A percentile compares a stretch with the other conserved stretches of the same genome.
Conservation (phyloP, 2,888 invertebrate genomes). For the Chydorus sphaericus region DNA sequence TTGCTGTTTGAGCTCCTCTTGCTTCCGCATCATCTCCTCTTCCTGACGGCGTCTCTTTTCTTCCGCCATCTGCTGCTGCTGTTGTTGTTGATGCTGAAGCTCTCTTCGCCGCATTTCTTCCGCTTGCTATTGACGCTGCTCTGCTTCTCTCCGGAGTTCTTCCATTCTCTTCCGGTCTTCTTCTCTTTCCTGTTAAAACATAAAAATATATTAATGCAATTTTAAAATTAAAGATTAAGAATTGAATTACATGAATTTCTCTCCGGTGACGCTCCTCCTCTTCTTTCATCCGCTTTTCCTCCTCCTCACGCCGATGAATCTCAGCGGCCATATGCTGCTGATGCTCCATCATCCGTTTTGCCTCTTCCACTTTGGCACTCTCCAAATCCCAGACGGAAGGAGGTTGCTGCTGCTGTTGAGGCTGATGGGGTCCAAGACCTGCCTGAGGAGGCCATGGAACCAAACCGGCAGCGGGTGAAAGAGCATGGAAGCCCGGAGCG, state of each 20-base stretch:
- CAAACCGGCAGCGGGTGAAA: background rate
- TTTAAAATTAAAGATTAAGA: background rate
- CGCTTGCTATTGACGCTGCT: constrained; percentile 25
- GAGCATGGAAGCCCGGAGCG: background rate
- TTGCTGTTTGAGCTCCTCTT: constrained; percentile 20
- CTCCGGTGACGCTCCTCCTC: constrained; percentile 25
- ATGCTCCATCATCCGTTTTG: constrained; percentile 33
- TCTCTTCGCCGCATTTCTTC: constrained; percentile 18
- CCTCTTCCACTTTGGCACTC: constrained; percentile 34
- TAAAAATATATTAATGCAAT: background rate
- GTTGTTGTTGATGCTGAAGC: too few species aligned
- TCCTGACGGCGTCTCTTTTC: constrained; percentile 20
- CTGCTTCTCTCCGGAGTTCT: constrained; percentile 24
- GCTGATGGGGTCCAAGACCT: too few species aligned
- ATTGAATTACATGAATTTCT: background rate
- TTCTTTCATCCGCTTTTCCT: constrained; percentile 36
- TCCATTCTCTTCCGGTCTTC: constrained; percentile 22
- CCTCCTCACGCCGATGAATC: constrained; percentile 28
- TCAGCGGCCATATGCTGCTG: constrained; percentile 27
- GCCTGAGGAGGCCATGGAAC: background rate
- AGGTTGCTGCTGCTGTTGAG: too few species aligned
- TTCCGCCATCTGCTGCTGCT: too few species aligned
- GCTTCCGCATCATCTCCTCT: constrained; percentile 17
- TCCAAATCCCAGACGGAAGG: constrained; percentile 22
- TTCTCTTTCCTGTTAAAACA: background rate